These are phyloP conservation scores for Pungitius pungitius DNA, from an alignment of 2,113 vertebrate genomes.

Conservation along the genomic window DNA sequence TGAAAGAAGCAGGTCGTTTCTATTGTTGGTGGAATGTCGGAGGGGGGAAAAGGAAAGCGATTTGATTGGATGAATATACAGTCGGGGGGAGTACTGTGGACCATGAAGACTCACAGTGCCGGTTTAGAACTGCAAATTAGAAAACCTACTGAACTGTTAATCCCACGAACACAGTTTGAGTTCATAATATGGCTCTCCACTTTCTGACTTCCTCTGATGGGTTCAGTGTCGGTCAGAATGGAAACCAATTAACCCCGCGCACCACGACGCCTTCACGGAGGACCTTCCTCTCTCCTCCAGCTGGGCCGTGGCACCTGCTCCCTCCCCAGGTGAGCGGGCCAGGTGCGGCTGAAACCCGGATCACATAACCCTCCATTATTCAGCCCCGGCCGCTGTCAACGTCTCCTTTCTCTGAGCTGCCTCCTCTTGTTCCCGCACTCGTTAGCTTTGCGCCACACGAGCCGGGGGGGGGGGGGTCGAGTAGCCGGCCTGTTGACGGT, in stretches of 20 bases:
- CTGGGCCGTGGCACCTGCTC: not conserved
- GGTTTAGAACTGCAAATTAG: not conserved
- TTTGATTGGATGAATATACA: slow-evolving; percentile 2
- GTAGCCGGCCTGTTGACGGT: not conserved
- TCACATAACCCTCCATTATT: slow-evolving; percentile 84
- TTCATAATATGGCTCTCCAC: not conserved
- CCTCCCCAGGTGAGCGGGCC: slow-evolving; percentile 45
- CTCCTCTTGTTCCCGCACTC: slow-evolving; percentile 41
- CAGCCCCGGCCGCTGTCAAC: slow-evolving; percentile 72
- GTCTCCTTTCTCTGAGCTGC: slow-evolving; percentile 40
- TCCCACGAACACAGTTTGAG: not conserved
- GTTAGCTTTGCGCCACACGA: slow-evolving; percentile 24
- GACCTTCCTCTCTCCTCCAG: not conserved
- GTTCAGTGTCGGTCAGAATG: not conserved
- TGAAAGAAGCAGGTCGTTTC: slow-evolving; percentile 6
- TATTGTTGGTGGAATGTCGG: not conserved
- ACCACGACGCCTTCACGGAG: not conserved
- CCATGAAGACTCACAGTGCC: not conserved
- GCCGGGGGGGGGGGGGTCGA: not conserved
- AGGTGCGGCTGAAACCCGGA: slow-evolving; percentile 74
- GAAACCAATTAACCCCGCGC: not conserved
- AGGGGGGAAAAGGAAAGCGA: not conserved
- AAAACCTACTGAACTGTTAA: slow-evolving; percentile 10
- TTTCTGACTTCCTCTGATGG: not conserved
- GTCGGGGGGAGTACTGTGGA: not conserved